Evolutionary conservation across 2,113 vertebrate genomes (phyloP), one percentile per base, ranked within the genome.

Genomic region (Sialia sialis): DNA sequence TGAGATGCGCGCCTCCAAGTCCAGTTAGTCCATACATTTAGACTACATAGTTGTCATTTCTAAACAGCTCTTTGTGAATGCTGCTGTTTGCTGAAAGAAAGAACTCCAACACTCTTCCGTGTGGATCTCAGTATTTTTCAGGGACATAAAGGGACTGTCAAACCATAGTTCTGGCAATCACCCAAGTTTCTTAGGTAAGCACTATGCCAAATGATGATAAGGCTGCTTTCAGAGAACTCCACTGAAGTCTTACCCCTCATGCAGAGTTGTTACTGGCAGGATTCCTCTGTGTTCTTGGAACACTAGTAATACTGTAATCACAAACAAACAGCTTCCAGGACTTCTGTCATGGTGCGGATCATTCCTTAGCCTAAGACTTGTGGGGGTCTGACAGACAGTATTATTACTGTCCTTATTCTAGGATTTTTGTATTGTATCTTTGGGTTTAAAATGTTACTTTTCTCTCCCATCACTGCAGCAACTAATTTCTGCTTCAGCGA

Each of bases 401-500:
- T 49, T 70, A 59, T 49, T 91, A 19, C 34, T 82, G 64, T 10
- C 10, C 13, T 70, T 93, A 23, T 49, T 87, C 67, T 66, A 89
- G 56, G 72, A 22, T 36, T 56, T 74, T 51, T 91, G 9, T 73
- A 5, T 56, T 91, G 9, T 49, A 8, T 69, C 41, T 73, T 60
- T 68, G 62, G 19, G 20, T 32, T 84, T 69, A 67, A 89, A 84
- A 48, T 39, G 22, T 73, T 18, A 29, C 88, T 75, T 78, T 84
- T 87, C 18, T 87, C 13, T 78, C 32, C 29, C 70, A 15, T 58
- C 46, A 36, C 63, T 77, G 67, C 62, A 91, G 78, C 46, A 90
- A 32, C 12, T 76, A 85, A 91, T 94, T 89, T 89, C 56, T 94
- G 58, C 70, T 84, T 94, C 62, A 79, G 74, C 52, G n/a, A 66